Percentiles rank a stretch among this genome's conserved stretches.
These are phyloP conservation scores for Protodeltote pygarga DNA, from an alignment of 2,888 invertebrate genomes.

Conservation along the genomic window DNA sequence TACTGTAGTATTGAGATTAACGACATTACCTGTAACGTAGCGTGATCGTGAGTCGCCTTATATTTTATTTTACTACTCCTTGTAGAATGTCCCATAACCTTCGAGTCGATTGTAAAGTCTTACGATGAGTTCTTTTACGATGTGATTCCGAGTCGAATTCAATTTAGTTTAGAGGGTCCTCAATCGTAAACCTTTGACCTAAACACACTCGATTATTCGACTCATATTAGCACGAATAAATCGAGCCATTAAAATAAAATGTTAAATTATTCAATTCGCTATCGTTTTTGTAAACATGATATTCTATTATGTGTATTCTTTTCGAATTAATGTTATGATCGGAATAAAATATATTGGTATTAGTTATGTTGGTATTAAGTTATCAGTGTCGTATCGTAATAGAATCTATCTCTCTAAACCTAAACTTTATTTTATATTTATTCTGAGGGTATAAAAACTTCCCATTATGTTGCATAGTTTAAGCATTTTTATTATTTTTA, in stretches of 20 bases:
- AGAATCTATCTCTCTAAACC: no score
- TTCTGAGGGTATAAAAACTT: no score
- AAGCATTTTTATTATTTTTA: no score
- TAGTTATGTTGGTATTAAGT: constrained; percentile 15
- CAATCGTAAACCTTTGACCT: constrained; percentile 80
- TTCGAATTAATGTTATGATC: constrained; percentile 16
- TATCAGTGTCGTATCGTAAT: constrained; percentile 10
- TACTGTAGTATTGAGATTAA: constrained; percentile 10
- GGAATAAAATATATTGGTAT: constrained; percentile 16
- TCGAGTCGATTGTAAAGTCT: constrained; percentile 68
- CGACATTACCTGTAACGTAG: constrained; percentile 26
- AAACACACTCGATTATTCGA: constrained; percentile 62
- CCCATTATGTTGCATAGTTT: no score
- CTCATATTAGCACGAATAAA: constrained; percentile 60
- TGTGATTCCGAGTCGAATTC: constrained; percentile 76
- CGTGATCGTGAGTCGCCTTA: constrained; percentile 37
- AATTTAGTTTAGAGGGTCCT: constrained; percentile 78
- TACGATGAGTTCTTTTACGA: constrained; percentile 78
- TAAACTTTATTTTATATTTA: no score
- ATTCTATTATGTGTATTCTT: constrained; percentile 23
- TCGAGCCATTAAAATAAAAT: constrained; percentile 52
- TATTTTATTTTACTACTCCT: constrained; percentile 55
- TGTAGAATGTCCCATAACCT: constrained; percentile 55
- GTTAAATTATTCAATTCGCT: constrained; percentile 46
- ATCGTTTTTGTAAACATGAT: constrained; percentile 41